A percentile compares a stretch with the other conserved stretches of the same genome.
These are phyloP conservation scores for Mythimna albipuncta DNA, from an alignment of 2,888 invertebrate species.

Conservation along the genomic window DNA sequence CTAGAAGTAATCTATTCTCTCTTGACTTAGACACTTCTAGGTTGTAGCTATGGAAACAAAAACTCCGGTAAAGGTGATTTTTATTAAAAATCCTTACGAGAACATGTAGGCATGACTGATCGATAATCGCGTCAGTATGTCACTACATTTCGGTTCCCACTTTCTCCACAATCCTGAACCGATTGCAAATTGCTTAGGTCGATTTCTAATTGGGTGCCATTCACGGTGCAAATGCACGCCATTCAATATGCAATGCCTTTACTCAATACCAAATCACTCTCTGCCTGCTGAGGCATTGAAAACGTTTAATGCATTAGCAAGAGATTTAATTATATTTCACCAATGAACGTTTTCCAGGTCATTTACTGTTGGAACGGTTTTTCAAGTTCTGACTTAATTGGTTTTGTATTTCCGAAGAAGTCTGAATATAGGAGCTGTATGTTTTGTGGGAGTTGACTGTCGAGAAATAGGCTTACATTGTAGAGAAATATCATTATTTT, in stretches of 20 bases:
- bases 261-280: slow-evolving; percentile 23
- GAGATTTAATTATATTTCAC: slow-evolving; percentile 11
- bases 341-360: not conserved
- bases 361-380: not conserved
- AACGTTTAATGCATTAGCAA: not conserved
- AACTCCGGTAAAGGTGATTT: too few species aligned
- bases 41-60: too few species aligned
- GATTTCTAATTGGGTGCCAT: slow-evolving; percentile 56
- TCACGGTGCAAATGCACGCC: slow-evolving; percentile 45
- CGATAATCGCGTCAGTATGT: not conserved
- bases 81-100: too few species aligned
- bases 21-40: too few species aligned
- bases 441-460: not conserved
- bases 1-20: too few species aligned
- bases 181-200: slow-evolving; percentile 45
- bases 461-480: too few species aligned
- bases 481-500: too few species aligned
- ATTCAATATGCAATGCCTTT: slow-evolving; percentile 33
- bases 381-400: not conserved
- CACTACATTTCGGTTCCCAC: not conserved
- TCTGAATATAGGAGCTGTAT: not conserved
- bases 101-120: not conserved
- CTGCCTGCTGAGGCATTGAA: not conserved
- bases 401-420: not conserved
- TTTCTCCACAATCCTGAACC: slow-evolving; percentile 23